Evolutionary conservation across 2,113 vertebrate genomes (phyloP).

Genomic region (Tragelaphus buxtoni): DNA sequence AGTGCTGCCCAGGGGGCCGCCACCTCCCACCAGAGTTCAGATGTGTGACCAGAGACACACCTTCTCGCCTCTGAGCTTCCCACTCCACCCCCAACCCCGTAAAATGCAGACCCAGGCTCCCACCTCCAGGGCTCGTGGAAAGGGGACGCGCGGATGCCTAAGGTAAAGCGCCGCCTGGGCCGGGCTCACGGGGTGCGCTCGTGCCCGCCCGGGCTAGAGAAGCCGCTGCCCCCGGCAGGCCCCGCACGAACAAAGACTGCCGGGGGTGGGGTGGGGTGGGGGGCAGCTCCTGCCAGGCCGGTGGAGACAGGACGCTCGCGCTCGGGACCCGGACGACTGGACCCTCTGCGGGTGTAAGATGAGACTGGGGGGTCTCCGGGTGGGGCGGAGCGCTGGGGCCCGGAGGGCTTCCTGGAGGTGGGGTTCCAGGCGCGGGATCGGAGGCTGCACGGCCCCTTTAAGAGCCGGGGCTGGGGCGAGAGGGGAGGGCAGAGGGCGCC

Average conservation of each 20-base stretch:
- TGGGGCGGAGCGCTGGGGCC: neutral
- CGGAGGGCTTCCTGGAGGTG: conserved; percentile 22
- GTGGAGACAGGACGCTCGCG: neutral
- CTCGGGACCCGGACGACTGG: rapidly evolving
- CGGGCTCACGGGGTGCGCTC: neutral
- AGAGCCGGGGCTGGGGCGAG: no score
- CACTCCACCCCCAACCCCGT: neutral
- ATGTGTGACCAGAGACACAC: neutral
- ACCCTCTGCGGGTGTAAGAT: no score
- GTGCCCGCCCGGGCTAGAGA: neutral
- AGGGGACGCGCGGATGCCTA: neutral
- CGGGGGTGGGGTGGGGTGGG: neutral
- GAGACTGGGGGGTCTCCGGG: no score
- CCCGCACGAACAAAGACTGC: conserved; percentile 9
- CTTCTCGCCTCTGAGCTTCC: neutral
- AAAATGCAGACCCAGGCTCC: neutral
- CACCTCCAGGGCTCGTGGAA: neutral
- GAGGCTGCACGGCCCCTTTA: neutral
- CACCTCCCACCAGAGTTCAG: neutral
- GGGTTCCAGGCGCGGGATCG: neutral
- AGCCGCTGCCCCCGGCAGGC: no score
- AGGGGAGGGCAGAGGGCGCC: no score
- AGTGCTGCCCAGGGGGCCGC: neutral
- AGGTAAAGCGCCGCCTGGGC: neutral
- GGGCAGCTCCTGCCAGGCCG: neutral